Conservation (phyloP, 2,888 invertebrate species). For the Diplazon laetatorius region DNA sequence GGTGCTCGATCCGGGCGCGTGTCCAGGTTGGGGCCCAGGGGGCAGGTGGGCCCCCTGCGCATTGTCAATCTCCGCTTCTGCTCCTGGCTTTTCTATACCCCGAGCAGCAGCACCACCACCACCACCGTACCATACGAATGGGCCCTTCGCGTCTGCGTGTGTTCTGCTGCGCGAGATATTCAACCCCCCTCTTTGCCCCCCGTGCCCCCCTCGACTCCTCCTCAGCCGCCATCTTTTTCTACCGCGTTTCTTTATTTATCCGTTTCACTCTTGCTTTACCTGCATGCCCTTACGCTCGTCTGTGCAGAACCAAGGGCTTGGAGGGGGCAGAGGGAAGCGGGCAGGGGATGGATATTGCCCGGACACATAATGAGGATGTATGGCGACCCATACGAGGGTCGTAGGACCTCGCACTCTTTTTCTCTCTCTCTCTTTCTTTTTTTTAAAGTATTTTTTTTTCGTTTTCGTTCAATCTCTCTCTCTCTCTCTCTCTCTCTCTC, state of each 20-base stretch:
- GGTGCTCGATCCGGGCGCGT: constrained; percentile 80
- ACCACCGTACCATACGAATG: constrained; percentile 34
- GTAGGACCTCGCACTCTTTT: constrained; percentile 44
- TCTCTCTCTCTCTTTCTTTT: constrained; percentile 23
- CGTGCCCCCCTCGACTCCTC: constrained; percentile 26
- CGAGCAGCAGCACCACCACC: too few relatives aligned
- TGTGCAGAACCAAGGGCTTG: neutral
- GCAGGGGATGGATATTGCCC: constrained; percentile 66
- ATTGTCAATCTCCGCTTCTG: constrained; percentile 81
- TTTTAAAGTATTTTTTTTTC: neutral
- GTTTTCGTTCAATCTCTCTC: constrained; percentile 20
- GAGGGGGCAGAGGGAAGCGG: too few relatives aligned
- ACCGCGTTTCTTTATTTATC: constrained; percentile 38
- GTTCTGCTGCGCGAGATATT: constrained; percentile 46
- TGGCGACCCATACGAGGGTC: constrained; percentile 75
- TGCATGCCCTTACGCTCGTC: constrained; percentile 29
- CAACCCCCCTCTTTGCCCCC: constrained; percentile 8
- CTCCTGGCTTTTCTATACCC: constrained; percentile 69
- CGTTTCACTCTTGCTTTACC: constrained; percentile 51
- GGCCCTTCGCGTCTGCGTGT: constrained; percentile 42
- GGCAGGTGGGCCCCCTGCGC: constrained; percentile 82
- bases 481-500: too few relatives aligned
- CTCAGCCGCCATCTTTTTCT: constrained; percentile 34
- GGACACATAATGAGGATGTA: constrained; percentile 78
- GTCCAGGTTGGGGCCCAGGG: constrained; percentile 77